Evolutionary conservation across 2,113 vertebrate species (phyloP).

Genomic region (Tylochromis polylepis): DNA sequence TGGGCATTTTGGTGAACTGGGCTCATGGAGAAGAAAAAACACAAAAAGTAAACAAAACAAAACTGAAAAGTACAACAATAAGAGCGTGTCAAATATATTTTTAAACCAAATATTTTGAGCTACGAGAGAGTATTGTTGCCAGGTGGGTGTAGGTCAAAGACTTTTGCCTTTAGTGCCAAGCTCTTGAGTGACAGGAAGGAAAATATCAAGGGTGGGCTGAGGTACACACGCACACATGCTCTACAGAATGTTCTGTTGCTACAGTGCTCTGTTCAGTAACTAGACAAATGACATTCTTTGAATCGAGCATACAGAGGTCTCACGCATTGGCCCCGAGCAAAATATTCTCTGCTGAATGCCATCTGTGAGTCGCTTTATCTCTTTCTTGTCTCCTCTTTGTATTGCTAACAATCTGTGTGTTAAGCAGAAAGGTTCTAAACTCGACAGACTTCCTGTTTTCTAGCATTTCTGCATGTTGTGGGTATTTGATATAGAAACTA

Average conservation of each 20-base stretch:
- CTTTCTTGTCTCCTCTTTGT: not conserved
- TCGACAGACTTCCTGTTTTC: not conserved
- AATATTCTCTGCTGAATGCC: conserved; percentile 38
- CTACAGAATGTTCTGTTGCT: not conserved
- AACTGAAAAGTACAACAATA: not conserved
- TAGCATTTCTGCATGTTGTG: not conserved
- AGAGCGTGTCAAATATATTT: not conserved
- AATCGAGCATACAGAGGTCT: conserved; percentile 39
- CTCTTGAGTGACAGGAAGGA: conserved; percentile 3
- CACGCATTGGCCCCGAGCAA: conserved; percentile 22
- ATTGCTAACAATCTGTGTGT: not conserved
- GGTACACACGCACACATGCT: not conserved
- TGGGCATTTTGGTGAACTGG: not conserved
- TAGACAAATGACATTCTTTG: conserved; percentile 39
- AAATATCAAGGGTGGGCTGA: conserved; percentile 38
- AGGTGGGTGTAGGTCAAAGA: conserved; percentile 33
- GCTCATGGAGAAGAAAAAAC: not conserved
- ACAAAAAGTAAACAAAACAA: not conserved
- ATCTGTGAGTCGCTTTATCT: conserved; percentile 25
- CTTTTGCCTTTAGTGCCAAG: not conserved
- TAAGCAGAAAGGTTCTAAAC: not conserved
- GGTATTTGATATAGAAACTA: not conserved
- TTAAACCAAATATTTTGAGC: not conserved
- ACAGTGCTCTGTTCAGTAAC: conserved; percentile 29
- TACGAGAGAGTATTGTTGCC: not conserved